Percentiles rank a stretch among this genome's conserved stretches.
phyloP scores from a whole-genome alignment of 2,888 invertebrate genomes.

The Laothoe populi region DNA sequence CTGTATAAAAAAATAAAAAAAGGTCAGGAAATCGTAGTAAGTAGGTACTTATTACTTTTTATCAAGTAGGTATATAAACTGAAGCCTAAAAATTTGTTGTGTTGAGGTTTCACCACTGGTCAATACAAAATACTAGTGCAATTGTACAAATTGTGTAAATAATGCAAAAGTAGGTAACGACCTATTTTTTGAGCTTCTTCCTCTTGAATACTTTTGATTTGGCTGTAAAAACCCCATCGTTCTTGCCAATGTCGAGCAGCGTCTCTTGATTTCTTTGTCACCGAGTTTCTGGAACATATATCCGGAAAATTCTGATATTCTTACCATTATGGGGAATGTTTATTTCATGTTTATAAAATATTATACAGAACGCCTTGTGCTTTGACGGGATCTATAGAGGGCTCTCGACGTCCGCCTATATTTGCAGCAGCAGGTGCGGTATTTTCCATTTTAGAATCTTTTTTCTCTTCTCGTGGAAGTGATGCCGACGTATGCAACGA shows the following conservation, averaged over 20 bases:
- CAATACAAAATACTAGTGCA: background rate
- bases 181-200: slow-evolving; percentile 72
- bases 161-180: slow-evolving; percentile 30
- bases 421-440: slow-evolving; percentile 53
- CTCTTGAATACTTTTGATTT: slow-evolving; percentile 66
- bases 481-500: background rate
- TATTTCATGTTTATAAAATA: background rate
- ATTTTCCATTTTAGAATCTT: slow-evolving; percentile 58
- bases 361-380: slow-evolving; percentile 75
- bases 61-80: too few relatives aligned
- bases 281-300: slow-evolving; percentile 53
- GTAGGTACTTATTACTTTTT: too few relatives aligned
- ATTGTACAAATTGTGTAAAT: background rate
- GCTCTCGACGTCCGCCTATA: slow-evolving; percentile 63
- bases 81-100: too few relatives aligned
- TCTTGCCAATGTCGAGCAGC: slow-evolving; percentile 71
- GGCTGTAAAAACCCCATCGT: slow-evolving; percentile 71
- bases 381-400: slow-evolving; percentile 73
- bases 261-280: slow-evolving; percentile 62
- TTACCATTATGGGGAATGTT: background rate
- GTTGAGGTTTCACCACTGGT: too few relatives aligned
- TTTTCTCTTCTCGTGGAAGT: background rate
- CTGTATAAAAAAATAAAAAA: too few relatives aligned
- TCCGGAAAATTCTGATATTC: background rate
- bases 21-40: too few relatives aligned